phyloP scores from a whole-genome alignment of 2,113 vertebrate species.

The Chionodraco myersi region DNA sequence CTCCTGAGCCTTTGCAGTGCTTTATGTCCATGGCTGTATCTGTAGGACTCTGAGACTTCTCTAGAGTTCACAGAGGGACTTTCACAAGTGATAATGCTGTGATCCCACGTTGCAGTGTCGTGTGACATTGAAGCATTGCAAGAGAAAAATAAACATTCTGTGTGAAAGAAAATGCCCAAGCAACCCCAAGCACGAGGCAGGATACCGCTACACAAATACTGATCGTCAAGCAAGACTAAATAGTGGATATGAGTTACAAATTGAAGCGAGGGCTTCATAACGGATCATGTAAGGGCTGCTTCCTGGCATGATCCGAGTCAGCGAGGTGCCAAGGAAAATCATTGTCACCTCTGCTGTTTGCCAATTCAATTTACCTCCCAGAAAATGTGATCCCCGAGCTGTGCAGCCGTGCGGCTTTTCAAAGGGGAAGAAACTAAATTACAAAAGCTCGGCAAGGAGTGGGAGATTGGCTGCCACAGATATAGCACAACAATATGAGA shows the following conservation, averaged over 20 bases:
- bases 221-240: not conserved
- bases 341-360: slow-evolving; percentile 64
- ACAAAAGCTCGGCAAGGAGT: slow-evolving; percentile 52
- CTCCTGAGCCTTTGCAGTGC: slow-evolving; percentile 40
- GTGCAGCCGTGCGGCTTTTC: slow-evolving; percentile 56
- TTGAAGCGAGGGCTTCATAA: slow-evolving; percentile 36
- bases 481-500: slow-evolving; percentile 13
- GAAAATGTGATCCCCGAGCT: slow-evolving; percentile 71
- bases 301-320: slow-evolving; percentile 37
- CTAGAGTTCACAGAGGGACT: slow-evolving; percentile 24
- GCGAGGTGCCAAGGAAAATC: slow-evolving; percentile 69
- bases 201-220: not conserved
- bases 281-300: slow-evolving; percentile 27
- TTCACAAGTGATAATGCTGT: slow-evolving; percentile 36
- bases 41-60: slow-evolving; percentile 21
- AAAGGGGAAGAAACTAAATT: slow-evolving; percentile 63
- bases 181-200: not conserved
- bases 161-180: not conserved
- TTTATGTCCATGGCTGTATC: slow-evolving; percentile 32
- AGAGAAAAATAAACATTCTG: not conserved
- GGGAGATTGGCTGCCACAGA: slow-evolving; percentile 49
- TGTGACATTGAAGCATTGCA: slow-evolving; percentile 16
- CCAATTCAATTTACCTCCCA: slow-evolving; percentile 77
- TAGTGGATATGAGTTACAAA: slow-evolving; percentile 12
- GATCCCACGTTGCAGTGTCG: slow-evolving; percentile 9